Base-by-base conservation (phyloP, 2,888 invertebrate species). In the Tetropium fuscum region DNA sequence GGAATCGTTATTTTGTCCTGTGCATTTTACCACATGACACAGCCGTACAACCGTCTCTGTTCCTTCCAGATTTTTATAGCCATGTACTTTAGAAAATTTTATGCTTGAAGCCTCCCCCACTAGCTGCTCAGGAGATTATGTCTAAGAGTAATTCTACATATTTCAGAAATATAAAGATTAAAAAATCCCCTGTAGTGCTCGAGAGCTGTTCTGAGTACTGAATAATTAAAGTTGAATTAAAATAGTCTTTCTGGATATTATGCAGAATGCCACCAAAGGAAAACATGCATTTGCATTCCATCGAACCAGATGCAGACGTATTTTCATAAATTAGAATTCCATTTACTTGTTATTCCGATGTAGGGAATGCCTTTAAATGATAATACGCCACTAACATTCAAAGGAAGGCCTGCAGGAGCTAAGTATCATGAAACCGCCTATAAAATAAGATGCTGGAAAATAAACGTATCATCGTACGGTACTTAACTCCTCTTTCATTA, bases 1-100 rank as follows among this genome's bases (percentile, higher is more conserved):
- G n/a, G 71, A 68, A 64, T 73, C 73, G 70, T 73, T 73, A 71
- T 70, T 68, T 68, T 60, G 60, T 57, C 53, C 32, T 49, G 25
- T 62, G 58, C 58, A 54, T 55, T 62, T 38, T 48, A 44, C 38
- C 59, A 54, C 54, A 54, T 47, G 11, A 36, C 34, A 11, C 41
- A 16, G 25, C 48, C n/a, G 10, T 55, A 30, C 34, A 16, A 18
- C 38, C 27, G 15, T 51, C 60, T 55, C 51, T 45, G 44, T 55
- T 48, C 51, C 55, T 55, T 48, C 51, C 55, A 30, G 49, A 49
- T 25, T 38, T 40, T 43, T 55, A 43, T 49, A 41, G 27, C 48
- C 34, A 11, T 10, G 32, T 22, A 47, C 34, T 55, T 25, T 11
- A 45, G 15, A 20, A 55, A 55, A 51, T 55, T 60, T 55, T 55